Evolutionary conservation across 1,140 invertebrate genomes (phyloP), one percentile per base, ranked within the genome.

Genomic region (Drosophila funebris): DNA sequence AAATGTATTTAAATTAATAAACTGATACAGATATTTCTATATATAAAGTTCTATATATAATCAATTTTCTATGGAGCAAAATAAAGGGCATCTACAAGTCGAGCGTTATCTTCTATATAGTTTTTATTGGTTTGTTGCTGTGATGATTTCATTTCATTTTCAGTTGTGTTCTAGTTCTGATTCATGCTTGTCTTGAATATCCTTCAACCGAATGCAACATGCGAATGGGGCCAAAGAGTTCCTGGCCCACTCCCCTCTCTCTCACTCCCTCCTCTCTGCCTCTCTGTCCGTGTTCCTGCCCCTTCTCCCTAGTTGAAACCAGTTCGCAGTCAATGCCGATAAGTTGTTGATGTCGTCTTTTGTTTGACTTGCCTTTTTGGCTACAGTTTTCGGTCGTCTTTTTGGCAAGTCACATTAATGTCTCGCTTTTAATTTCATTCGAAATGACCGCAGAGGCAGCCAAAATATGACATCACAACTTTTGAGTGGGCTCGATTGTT

Each of bases 391-490:
- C 13, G 48, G 48, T 14, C 31, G 43, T 60, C 29, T 43, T 58
- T 66, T 76, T 33, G 41, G 64, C 43, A 57, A 68, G 75, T 52
- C 77, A 79, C 76, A 78, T 74, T 53, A 66, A 69, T 61, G 75
- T 75, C 62, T 64, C 36, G 77, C 82, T 82, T 72, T 85, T 82
- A 62, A 76, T 73, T 76, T 76, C 24, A 57, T 70, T 68, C 37
- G 44, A 37, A 60, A 22, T 63, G 67, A 63, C 41, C 36, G 53
- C 20, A 48, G 67, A 72, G 78, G 22, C 48, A 52, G 57, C 54
- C 63, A 76, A 67, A 70, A 62, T 64, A 87, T 87, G 82, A 87
- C 82, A 85, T 85, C 82, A 85, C 82, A 84, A 33, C 46, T 61
- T 73, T 66, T 67, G 62, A 72, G 80, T 84, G 63, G 76, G 57